Evolutionary conservation across 2,797 vertebrate species (phyloP), one percentile per base, ranked within the genome.

Genomic region (Peromyscus attwateri): DNA sequence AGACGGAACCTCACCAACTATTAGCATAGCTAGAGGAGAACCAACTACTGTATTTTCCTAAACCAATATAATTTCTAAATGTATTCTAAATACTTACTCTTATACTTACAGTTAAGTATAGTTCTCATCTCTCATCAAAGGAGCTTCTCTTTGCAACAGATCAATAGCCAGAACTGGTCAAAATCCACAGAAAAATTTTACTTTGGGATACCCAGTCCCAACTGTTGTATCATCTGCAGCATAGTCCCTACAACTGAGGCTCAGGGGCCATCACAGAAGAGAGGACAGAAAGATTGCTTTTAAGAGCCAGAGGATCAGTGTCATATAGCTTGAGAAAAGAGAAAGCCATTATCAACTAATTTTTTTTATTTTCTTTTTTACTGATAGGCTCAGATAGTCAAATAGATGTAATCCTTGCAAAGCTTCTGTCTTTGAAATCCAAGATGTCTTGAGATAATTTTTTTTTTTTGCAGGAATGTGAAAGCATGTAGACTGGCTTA

Each of bases 351-450:
- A 27, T 6, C 43, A 46, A 85, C 17, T 92, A n/a, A 43, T 70
- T 71, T 85, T 76, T 76, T 3, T 57, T 52, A 66, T 88, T 57
- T 92, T 92, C 3, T 40, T 95, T 95, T 29, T 75, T 46, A 79
- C 11, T 49, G 6, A 7, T 6, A 71, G 0, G n/a, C 80, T 87
- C 17, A 95, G 16, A 49, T 81, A 88, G 31, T 83, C 23, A 83
- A 9, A 3, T 81, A 52, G 11, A 87, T 73, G 13, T 37, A 83
- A 29, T 92, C 6, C 62, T 17, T 90, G 68, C 2, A 90, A 80
- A 84, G 1, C 14, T 46, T 49, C 10, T 95, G 2, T 25, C 37
- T 80, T 91, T 37, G 37, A 29, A 94, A 81, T 84, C 23, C 1
- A 62, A n/a, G 14, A 70, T 19, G 6, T 76, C 89, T 90, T 76